Evolutionary conservation across 2,888 invertebrate species (phyloP).

Genomic region (Calliopum simillimum): DNA sequence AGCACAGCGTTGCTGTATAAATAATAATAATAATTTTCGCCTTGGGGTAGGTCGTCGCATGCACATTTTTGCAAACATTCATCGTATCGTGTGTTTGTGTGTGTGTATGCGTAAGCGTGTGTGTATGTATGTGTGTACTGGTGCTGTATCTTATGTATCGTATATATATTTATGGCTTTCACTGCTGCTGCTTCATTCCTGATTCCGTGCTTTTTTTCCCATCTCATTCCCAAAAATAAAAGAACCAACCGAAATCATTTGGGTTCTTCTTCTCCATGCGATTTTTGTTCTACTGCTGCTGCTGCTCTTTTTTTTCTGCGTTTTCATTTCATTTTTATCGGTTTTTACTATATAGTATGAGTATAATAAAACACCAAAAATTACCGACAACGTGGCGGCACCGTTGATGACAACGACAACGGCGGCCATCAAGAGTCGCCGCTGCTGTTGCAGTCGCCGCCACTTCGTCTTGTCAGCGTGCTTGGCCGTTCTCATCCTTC

Average conservation of each 20-base stretch:
- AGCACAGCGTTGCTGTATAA: neutral
- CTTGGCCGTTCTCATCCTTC: neutral
- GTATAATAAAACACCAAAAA: slow-evolving; percentile 26
- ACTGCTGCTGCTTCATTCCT: too few species aligned
- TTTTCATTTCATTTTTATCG: slow-evolving; percentile 2
- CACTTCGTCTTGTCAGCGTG: neutral
- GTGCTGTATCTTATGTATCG: neutral
- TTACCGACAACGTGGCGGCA: slow-evolving; percentile 25
- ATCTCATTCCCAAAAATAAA: too few species aligned
- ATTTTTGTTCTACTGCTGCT: neutral
- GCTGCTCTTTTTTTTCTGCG: neutral
- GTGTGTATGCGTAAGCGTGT: too few species aligned
- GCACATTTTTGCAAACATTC: slow-evolving; percentile 27
- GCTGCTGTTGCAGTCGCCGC: neutral
- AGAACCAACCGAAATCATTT: neutral
- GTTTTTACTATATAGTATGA: neutral
- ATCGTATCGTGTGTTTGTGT: neutral
- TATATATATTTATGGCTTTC: neutral
- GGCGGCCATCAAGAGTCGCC: neutral
- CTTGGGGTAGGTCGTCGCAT: slow-evolving; percentile 38
- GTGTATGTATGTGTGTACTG: neutral
- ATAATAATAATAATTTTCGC: slow-evolving; percentile 36
- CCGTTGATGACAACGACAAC: neutral
- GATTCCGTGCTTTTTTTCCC: too few species aligned
- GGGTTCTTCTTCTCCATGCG: neutral